Base-by-base conservation (phyloP, 2,113 vertebrate genomes). In the Halichoerus grypus region DNA sequence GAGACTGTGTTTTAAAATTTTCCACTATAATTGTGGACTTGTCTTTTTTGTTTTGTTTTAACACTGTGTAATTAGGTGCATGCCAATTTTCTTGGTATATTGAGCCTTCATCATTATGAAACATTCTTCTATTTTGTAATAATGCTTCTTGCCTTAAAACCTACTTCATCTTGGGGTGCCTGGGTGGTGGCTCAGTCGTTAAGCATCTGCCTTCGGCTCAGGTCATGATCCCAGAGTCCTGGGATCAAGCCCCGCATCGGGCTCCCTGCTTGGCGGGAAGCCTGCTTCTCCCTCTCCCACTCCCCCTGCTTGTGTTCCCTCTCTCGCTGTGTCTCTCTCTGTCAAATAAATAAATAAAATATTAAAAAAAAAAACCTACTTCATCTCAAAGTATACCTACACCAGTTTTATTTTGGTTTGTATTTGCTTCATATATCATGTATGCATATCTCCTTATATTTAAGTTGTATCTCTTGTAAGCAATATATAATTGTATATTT, bases 131-230 rank as follows among this genome's bases (percentile, higher is more conserved):
- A 55, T 81, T 55, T 83, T 72, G 39, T 91, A 81, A n/a, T 53
- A 81, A 55, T 67, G 61, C 65, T 83, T 74, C 88, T 69, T 84
- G 31, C 22, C 55, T 84, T 93, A 85, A 93, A 76, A 85, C 42
- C 69, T 59, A 83, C 31, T 92, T 84, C 39, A 84, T 49, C 33
- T 93, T 8, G 46, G 46, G 46, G 46, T 7, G 7, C 46, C 46
- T 46, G 46, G 46, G 46, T 46, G 46, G 46, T 46, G 46, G 46
- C 46, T 46, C 46, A 46, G 46, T 46, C 46, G 7, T 46, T 46
- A 46, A 46, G 46, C 46, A 1, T 46, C 46, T 46, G 46, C 46
- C 46, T 46, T 46, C 46, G 46, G 46, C 46, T 46, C 46, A 46
- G 46, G 46, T 46, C 46, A 7, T 46, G 46, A 46, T 46, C 46